Conservation (phyloP, 92 coral and sea anemone species). For the Bergia puertoricense region DNA sequence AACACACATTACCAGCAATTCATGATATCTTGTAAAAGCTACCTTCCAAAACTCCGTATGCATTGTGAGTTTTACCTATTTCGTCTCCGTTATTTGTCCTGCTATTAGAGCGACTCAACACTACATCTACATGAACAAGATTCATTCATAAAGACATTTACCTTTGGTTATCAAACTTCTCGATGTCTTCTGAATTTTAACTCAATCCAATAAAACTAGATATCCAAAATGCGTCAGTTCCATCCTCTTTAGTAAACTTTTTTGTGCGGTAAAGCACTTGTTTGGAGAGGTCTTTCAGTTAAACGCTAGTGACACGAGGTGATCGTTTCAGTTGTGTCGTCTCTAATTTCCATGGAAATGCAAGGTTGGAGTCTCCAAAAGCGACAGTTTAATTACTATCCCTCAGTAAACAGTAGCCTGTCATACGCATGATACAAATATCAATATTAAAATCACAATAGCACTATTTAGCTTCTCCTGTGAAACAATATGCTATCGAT, state of each 20-base stretch:
- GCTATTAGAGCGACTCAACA: not conserved
- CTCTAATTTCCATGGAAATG: constrained; percentile 22
- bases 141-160: not conserved
- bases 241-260: not conserved
- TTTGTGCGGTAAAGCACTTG: not conserved
- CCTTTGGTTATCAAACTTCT: not conserved
- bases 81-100: not conserved
- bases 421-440: not conserved
- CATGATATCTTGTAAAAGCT: not conserved
- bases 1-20: not conserved
- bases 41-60: not conserved
- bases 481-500: not conserved
- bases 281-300: not conserved
- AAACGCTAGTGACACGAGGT: not conserved
- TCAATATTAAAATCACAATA: not conserved
- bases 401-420: not conserved
- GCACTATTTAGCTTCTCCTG: not conserved
- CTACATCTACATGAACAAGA: not conserved
- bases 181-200: not conserved
- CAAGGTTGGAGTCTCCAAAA: not conserved
- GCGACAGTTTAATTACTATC: not conserved
- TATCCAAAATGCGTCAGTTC: not conserved
- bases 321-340: constrained; percentile 14
- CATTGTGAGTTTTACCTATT: not conserved
- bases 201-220: not conserved